Conservation (phyloP, 2,797 vertebrate genomes). For the Sciaenops ocellatus region DNA sequence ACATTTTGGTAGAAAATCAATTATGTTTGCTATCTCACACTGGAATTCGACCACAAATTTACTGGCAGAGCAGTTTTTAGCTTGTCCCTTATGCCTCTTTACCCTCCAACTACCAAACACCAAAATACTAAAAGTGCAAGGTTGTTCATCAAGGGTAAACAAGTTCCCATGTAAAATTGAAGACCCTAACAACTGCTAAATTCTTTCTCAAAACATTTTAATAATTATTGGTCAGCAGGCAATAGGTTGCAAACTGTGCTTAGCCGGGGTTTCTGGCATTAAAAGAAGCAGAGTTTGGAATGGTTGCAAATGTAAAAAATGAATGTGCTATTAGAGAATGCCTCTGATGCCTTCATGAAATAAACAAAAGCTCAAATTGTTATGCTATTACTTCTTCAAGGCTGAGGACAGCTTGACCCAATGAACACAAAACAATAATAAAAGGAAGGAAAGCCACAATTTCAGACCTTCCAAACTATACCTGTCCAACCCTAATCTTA, state of each 20-base stretch:
- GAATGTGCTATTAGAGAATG: neutral
- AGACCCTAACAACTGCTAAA: slow-evolving; percentile 4
- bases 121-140: slow-evolving; percentile 3
- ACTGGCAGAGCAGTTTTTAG: slow-evolving; percentile 10
- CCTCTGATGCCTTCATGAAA: slow-evolving; percentile 17
- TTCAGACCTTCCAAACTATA: neutral
- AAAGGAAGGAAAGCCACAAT: slow-evolving; percentile 13
- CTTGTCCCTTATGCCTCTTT: neutral
- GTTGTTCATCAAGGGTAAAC: slow-evolving; percentile 20
- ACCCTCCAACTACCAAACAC: slow-evolving; percentile 13
- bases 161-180: slow-evolving; percentile 15
- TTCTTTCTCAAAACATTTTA: slow-evolving; percentile 11
- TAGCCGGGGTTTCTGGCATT: neutral
- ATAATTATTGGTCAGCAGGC: slow-evolving; percentile 26
- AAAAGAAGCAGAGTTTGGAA: slow-evolving; percentile 16
- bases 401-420: slow-evolving; percentile 10
- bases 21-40: neutral
- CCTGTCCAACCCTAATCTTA: neutral
- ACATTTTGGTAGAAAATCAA: neutral
- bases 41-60: neutral
- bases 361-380: slow-evolving; percentile 20
- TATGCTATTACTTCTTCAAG: slow-evolving; percentile 14
- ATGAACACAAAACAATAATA: slow-evolving; percentile 21
- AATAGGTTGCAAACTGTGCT: slow-evolving; percentile 9
- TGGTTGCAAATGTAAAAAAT: slow-evolving; percentile 5